Evolutionary conservation across 2,888 invertebrate species (phyloP), one percentile per base, ranked within the genome.

Genomic region (Pasiphila rectangulata): DNA sequence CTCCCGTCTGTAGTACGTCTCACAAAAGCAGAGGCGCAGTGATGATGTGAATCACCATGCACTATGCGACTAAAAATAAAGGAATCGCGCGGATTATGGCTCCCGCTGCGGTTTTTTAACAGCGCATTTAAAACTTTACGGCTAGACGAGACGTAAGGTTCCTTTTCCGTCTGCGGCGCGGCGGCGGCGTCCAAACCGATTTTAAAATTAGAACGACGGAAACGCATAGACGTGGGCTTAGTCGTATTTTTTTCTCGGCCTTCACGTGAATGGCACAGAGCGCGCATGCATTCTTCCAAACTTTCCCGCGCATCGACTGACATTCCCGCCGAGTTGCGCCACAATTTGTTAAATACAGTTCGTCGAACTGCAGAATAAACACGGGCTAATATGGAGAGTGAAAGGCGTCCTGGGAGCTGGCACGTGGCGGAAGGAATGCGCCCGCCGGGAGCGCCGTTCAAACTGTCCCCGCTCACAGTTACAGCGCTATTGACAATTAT

Each of bases 1-100:
- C 70, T 72, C 63, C 65, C 72, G 86, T 87, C 87, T 87, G 86
- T 87, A 85, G 87, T 84, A 79, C 63, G 87, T 87, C 87, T 83
- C 74, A 77, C 73, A 75, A 74, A 69, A 65, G 68, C 57, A 56
- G 55, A 56, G 59, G 49, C 47, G 47, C 51, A n/a, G 32, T 15
- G 32, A 19, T 17, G 17, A 54, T 51, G 73, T 81, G 83, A 83
- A 71, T 84, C 84, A 83, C 69, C 51, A 51, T 38, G 36, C 41
- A 45, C 41, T 50, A 41, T 37, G 41, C 37, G 24, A 34, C 45
- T 52, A 41, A 48, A 48, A 48, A 48, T 48, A 48, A 45, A 48
- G 56, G 59, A 65, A 69, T 72, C 68, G 70, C 72, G 67, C 60
- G 44, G 70, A 36, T 39, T 69, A 72, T 66, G 72, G 71, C 72